Evolutionary conservation across 2,113 vertebrate genomes (phyloP).

Genomic region (Cinclus cinclus): DNA sequence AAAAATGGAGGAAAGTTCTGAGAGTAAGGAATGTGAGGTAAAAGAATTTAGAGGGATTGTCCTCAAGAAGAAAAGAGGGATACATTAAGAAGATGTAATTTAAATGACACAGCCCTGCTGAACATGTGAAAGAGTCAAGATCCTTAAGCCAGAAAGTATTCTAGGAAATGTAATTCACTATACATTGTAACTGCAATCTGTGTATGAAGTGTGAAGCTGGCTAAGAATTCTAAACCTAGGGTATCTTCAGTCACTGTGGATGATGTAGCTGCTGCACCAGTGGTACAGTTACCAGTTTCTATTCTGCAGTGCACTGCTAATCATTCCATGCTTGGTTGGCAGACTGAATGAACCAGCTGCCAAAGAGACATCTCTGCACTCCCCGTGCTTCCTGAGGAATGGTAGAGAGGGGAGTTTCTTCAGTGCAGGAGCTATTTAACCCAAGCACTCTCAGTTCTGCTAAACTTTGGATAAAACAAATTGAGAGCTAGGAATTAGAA

Average conservation of each 20-base stretch:
- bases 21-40: not conserved
- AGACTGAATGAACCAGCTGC: not conserved
- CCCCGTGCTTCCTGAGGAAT: not conserved
- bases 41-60: not conserved
- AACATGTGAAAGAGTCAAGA: not conserved
- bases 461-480: slow-evolving; percentile 33
- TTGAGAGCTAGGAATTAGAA: slow-evolving; percentile 5
- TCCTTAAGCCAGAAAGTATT: not conserved
- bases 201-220: not conserved
- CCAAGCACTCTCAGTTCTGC: not conserved
- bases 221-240: not conserved
- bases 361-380: slow-evolving; percentile 12
- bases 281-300: not conserved
- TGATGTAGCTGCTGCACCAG: not conserved
- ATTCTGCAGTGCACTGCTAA: not conserved
- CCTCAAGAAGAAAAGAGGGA: not conserved
- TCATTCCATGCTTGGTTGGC: not conserved
- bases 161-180: not conserved
- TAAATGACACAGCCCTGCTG: not conserved
- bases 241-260: not conserved
- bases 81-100: not conserved
- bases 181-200: not conserved
- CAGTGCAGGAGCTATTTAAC: slow-evolving; percentile 17
- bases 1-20: not conserved
- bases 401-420: not conserved